phyloP scores from a whole-genome alignment of 2,888 invertebrate genomes.

The Cinara cedri region DNA sequence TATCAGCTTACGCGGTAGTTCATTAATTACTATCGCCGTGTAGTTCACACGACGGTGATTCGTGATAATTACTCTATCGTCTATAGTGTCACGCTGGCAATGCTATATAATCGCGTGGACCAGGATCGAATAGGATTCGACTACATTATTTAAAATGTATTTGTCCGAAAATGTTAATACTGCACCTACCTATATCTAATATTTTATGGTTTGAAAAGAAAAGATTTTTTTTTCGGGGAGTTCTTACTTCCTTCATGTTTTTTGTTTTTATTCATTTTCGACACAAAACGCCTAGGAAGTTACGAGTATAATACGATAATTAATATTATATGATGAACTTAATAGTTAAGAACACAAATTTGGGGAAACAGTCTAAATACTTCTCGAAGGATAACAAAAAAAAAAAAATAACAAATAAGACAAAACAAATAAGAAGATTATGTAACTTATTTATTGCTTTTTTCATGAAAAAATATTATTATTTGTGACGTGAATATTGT shows the following conservation, averaged over 20 bases:
- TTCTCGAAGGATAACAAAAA: background rate
- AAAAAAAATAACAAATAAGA: background rate
- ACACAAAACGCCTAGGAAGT: background rate
- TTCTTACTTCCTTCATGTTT: background rate
- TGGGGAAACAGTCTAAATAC: slow-evolving; percentile 34
- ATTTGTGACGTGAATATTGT: background rate
- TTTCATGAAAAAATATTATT: slow-evolving; percentile 12
- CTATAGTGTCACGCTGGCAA: too few species aligned
- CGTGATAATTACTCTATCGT: too few species aligned
- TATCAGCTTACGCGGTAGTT: too few species aligned
- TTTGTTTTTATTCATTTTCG: background rate
- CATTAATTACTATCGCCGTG: too few species aligned
- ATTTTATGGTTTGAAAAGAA: background rate
- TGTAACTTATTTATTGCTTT: slow-evolving; percentile 26
- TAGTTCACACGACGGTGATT: too few species aligned
- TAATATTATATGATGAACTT: background rate
- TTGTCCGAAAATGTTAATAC: too few species aligned
- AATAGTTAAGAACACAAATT: slow-evolving; percentile 39
- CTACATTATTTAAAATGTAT: too few species aligned
- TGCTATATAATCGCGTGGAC: too few species aligned
- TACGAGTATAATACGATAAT: background rate
- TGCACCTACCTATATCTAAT: too few species aligned
- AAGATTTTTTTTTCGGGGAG: background rate
- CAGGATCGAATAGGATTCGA: too few species aligned
- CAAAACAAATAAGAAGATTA: background rate